Conservation (phyloP, 1,140 invertebrate species). For the Pantala flavescens region DNA sequence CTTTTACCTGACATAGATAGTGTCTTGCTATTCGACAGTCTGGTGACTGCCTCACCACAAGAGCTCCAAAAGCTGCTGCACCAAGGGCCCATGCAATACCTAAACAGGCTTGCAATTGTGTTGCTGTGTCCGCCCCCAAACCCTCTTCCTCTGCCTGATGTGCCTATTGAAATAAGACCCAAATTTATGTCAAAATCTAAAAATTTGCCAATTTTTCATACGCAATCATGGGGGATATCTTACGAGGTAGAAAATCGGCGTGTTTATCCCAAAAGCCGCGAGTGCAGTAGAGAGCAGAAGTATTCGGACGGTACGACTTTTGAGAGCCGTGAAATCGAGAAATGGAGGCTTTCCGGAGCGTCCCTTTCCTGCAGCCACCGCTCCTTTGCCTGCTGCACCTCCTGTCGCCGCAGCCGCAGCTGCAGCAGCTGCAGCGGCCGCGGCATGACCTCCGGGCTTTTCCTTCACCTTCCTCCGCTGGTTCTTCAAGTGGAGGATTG, state of each 20-base stretch:
- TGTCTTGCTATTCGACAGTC: slow-evolving; percentile 78
- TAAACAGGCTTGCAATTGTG: slow-evolving; percentile 65
- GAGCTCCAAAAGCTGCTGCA: slow-evolving; percentile 64
- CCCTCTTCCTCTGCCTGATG: slow-evolving; percentile 66
- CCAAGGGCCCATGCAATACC: slow-evolving; percentile 74
- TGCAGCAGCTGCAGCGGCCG: background rate
- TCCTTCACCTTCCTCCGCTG: slow-evolving; percentile 60
- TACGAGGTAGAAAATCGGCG: slow-evolving; percentile 75
- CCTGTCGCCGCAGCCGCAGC: background rate
- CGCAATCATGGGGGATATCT: slow-evolving; percentile 24
- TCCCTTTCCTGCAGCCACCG: slow-evolving; percentile 34
- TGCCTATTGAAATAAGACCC: slow-evolving; percentile 35
- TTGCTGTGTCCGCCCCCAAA: slow-evolving; percentile 48
- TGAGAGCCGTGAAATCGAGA: slow-evolving; percentile 73
- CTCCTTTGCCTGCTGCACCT: background rate
- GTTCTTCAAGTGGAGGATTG: slow-evolving; percentile 82
- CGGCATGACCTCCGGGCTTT: slow-evolving; percentile 11
- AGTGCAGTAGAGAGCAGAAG: slow-evolving; percentile 68
- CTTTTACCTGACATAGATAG: slow-evolving; percentile 56
- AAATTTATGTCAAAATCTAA: background rate
- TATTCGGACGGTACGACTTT: slow-evolving; percentile 73
- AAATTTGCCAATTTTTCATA: background rate
- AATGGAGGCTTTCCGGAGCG: slow-evolving; percentile 66
- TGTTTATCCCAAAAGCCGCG: slow-evolving; percentile 71
- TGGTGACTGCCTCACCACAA: slow-evolving; percentile 69